phyloP scores from a whole-genome alignment of 2,113 vertebrate species.

The Polypterus senegalus region DNA sequence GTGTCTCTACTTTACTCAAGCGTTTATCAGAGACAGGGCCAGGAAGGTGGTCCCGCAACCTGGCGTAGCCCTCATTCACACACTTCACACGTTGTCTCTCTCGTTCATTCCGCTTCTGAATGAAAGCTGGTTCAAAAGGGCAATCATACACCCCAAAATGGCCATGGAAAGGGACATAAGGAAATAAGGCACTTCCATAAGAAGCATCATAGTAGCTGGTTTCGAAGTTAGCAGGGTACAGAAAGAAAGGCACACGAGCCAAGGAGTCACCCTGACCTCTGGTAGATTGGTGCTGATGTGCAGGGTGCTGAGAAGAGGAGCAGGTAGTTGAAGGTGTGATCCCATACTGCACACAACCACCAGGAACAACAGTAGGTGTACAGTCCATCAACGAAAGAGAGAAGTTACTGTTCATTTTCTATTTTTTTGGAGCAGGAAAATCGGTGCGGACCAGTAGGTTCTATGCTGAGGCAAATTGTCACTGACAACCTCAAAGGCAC shows the following conservation, averaged over 20 bases:
- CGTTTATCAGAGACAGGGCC: conserved; percentile 44
- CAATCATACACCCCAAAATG: conserved; percentile 54
- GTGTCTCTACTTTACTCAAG: conserved; percentile 72
- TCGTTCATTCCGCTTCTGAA: conserved; percentile 69
- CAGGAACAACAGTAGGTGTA: conserved; percentile 17
- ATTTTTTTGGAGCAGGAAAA: too few species aligned
- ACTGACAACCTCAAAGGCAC: too few species aligned
- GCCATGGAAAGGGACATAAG: conserved; percentile 49
- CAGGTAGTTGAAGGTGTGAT: conserved; percentile 33
- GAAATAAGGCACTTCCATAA: conserved; percentile 35
- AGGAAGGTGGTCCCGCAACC: conserved; percentile 61
- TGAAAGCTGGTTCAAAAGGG: conserved; percentile 63
- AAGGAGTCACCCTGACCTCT: conserved; percentile 22
- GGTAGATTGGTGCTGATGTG: conserved; percentile 13
- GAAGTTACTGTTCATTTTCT: conserved; percentile 39
- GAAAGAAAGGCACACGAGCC: conserved; percentile 41
- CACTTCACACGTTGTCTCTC: conserved; percentile 68
- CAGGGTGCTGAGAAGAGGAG: conserved; percentile 7
- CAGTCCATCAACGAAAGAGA: conserved; percentile 35
- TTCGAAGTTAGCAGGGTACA: conserved; percentile 40
- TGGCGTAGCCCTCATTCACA: conserved; percentile 67
- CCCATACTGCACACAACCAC: conserved; percentile 30
- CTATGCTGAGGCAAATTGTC: too few species aligned
- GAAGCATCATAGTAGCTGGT: conserved; percentile 36
- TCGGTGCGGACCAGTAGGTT: too few species aligned